phyloP scores from a whole-genome alignment of 2,797 vertebrate genomes.

The Aphelocoma californica region DNA sequence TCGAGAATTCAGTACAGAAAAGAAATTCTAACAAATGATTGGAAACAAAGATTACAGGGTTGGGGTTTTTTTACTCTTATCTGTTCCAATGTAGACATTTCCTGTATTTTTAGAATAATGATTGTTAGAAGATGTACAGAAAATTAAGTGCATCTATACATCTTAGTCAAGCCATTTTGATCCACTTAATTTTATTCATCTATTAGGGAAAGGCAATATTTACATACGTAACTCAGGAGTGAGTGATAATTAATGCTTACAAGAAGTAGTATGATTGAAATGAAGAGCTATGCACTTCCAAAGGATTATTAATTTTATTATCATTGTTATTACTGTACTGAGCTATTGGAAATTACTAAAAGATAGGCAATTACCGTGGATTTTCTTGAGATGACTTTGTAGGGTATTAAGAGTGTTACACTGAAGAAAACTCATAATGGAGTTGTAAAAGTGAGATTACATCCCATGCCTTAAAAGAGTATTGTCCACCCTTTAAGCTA shows the following conservation, averaged over 20 bases:
- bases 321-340: background rate
- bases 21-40: background rate
- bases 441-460: slow-evolving; percentile 26
- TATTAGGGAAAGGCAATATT: slow-evolving; percentile 35
- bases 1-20: background rate
- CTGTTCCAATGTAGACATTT: background rate
- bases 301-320: slow-evolving; percentile 52
- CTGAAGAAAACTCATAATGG: background rate
- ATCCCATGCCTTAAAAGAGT: background rate
- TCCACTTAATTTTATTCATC: background rate
- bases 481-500: background rate
- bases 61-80: background rate
- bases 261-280: slow-evolving; percentile 14
- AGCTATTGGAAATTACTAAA: slow-evolving; percentile 41
- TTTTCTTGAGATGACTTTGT: slow-evolving; percentile 42
- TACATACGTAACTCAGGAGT: slow-evolving; percentile 31
- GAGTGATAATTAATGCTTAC: slow-evolving; percentile 35
- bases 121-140: background rate
- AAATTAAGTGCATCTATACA: background rate
- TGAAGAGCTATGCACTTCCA: slow-evolving; percentile 17
- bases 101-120: background rate
- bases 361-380: background rate
- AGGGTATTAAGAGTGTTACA: background rate
- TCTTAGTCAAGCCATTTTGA: slow-evolving; percentile 9
- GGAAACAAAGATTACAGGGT: background rate